phyloP scores from a whole-genome alignment of 2,113 vertebrate genomes.

The Megaceryle maxima region DNA sequence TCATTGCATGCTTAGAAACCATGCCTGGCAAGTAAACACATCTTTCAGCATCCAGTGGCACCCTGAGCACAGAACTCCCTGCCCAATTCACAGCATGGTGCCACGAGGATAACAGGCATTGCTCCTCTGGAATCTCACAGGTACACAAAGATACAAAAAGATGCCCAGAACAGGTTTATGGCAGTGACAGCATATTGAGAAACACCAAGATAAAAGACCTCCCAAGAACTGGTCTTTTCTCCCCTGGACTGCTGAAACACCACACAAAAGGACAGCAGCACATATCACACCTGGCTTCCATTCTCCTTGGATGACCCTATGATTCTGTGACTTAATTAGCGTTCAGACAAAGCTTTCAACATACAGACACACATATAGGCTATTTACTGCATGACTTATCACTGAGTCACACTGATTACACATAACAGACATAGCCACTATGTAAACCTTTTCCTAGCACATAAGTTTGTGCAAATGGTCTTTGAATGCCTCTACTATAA shows the following conservation, averaged over 20 bases:
- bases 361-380: rapidly evolving
- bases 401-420: background rate
- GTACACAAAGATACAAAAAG: rapidly evolving
- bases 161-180: background rate
- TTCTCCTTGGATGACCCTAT: background rate
- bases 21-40: background rate
- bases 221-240: background rate
- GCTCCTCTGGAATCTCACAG: background rate
- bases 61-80: background rate
- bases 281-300: background rate
- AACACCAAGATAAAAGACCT: background rate
- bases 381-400: background rate
- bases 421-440: background rate
- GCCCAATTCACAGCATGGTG: background rate
- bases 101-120: rapidly evolving
- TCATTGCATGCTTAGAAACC: background rate
- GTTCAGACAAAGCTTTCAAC: background rate
- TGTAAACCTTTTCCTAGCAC: background rate
- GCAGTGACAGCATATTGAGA: rapidly evolving
- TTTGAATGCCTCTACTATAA: background rate
- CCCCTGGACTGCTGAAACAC: background rate
- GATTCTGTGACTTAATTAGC: background rate
- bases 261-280: background rate
- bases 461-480: background rate
- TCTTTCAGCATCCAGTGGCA: background rate